Evolutionary conservation across 92 coral and sea anemone species (phyloP), one percentile per base, ranked within the genome.

Genomic region (Palythoa caribaeorum): DNA sequence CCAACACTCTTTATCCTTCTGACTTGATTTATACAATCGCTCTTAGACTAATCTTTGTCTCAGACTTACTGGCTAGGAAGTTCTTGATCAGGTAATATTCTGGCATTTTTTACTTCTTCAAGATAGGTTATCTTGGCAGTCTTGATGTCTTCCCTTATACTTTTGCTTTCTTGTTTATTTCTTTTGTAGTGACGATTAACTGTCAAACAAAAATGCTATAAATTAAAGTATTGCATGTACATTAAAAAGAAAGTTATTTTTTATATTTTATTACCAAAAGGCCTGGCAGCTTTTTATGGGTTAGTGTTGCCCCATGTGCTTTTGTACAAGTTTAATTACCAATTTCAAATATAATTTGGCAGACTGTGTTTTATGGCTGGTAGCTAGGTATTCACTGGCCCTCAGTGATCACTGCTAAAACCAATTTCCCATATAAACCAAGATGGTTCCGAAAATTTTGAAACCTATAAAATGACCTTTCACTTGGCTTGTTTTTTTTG

Each of bases 101-200:
- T 92, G 35, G 98, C 94, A 86, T 94, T 91, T 87, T 83, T 97
- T 39, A 97, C 97, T 95, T 97, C 99, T 70, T 97, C 99, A 10
- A 97, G 92, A 55, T 94, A 97, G 2, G 98, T 97, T 79, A 92
- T 87, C 72, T 97, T 97, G 36, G 99, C 99, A 6, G 94, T 97
- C 71, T 79, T 92, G 37, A 97, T 90, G 87, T 94, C 95, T 16
- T 91, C 95, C 6, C 98, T 93, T 5, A 97, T 94, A 3, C 94
- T 91, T 72, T 88, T 92, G 38, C 99, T 89, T 86, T 97, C 97
- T 84, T 88, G 92, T 52, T 92, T 93, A 88, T 97, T 97, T 73
- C 90, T 93, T 39, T 87, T 50, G 73, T 95, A 96, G 78, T 97
- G 99, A 36, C 87, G 72, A 51, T 94, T 92, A 87, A 89, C 99